Evolutionary conservation across 2,797 vertebrate genomes (phyloP).

Genomic region (Acomys russatus): DNA sequence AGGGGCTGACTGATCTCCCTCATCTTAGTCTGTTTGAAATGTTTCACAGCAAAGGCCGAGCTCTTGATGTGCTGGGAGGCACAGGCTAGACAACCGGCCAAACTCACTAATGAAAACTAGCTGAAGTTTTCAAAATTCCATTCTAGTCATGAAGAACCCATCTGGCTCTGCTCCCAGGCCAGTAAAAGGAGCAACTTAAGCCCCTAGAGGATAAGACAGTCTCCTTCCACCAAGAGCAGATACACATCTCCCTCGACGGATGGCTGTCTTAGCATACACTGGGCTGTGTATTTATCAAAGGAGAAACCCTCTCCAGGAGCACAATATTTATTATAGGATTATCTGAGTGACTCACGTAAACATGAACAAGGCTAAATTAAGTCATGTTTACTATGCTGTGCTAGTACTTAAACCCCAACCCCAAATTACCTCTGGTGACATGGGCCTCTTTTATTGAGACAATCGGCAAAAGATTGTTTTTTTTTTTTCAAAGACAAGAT

Average conservation of each 20-base stretch:
- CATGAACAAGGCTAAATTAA: conserved; percentile 79
- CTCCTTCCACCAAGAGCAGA: conserved; percentile 86
- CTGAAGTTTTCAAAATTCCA: conserved; percentile 87
- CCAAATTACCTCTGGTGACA: conserved; percentile 68
- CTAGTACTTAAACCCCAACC: conserved; percentile 77
- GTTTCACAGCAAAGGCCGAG: conserved; percentile 79
- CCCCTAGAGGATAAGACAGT: conserved; percentile 81
- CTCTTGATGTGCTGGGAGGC: conserved; percentile 80
- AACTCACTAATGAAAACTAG: conserved; percentile 84
- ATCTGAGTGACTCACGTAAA: conserved; percentile 85
- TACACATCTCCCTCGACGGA: conserved; percentile 85
- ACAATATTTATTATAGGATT: conserved; percentile 88
- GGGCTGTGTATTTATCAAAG: conserved; percentile 86
- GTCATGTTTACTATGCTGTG: conserved; percentile 77
- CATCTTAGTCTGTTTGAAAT: conserved; percentile 65
- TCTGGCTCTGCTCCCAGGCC: conserved; percentile 88
- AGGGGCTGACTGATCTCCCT: conserved; percentile 77
- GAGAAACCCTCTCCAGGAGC: conserved; percentile 83
- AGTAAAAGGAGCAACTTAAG: conserved; percentile 84
- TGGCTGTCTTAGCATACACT: conserved; percentile 84
- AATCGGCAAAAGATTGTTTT: not conserved
- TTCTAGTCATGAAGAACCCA: conserved; percentile 87
- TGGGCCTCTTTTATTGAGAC: conserved; percentile 39
- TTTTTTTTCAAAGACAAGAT: conserved; percentile 12
- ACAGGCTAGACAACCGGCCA: conserved; percentile 82